A percentile compares a stretch with the other conserved stretches of the same genome.
Conservation (phyloP, 2,113 vertebrate species). For the Cryptotis parvus region DNA sequence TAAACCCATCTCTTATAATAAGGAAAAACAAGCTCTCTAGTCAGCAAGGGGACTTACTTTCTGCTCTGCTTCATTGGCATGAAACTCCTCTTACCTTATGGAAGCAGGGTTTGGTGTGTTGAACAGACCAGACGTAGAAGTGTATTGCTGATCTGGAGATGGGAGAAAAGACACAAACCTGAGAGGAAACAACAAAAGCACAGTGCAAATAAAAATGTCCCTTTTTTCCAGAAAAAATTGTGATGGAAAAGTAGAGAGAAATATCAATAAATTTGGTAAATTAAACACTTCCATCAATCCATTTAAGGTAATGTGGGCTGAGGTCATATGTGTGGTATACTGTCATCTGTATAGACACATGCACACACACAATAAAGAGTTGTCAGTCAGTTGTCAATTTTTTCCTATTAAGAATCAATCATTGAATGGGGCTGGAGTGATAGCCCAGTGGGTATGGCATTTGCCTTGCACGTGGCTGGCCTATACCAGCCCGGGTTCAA, state of each 20-base stretch:
- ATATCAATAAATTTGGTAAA: background rate
- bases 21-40: background rate
- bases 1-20: slow-evolving; percentile 1
- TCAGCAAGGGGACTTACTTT: background rate
- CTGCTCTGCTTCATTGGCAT: background rate
- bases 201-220: background rate
- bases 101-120: background rate
- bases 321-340: background rate
- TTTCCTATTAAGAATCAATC: background rate
- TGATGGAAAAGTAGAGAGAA: background rate
- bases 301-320: background rate
- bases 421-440: too few relatives aligned
- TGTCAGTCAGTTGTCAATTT: background rate
- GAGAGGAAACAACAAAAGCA: background rate
- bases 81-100: background rate
- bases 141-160: background rate
- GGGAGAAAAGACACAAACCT: background rate
- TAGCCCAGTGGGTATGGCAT: too few relatives aligned
- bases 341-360: background rate
- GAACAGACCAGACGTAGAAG: background rate
- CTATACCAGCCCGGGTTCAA: too few relatives aligned
- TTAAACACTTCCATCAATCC: background rate
- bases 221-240: slow-evolving; percentile 10
- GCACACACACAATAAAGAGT: background rate
- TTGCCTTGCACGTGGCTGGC: too few relatives aligned